Base-by-base conservation (phyloP, 2,797 vertebrate species). In the Decapterus maruadsi region DNA sequence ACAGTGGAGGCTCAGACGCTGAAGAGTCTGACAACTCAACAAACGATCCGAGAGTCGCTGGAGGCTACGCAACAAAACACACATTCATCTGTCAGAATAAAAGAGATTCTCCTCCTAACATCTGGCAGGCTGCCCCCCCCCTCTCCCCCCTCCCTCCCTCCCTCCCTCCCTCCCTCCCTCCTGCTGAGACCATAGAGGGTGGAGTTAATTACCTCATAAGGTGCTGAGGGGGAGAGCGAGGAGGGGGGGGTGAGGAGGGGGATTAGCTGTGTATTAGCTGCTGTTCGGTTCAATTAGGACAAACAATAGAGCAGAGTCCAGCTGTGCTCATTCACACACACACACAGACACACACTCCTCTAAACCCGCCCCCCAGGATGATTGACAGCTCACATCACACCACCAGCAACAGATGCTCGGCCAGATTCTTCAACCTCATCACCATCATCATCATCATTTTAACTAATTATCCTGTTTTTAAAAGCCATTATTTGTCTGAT, bases 151-250 rank as follows among this genome's bases (percentile, higher is more conserved):
- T n/a, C n/a, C n/a, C n/a, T n/a, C n/a, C n/a, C n/a, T n/a, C n/a
- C n/a, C n/a, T n/a, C n/a, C n/a, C n/a, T n/a, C 48, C 58, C 65
- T 53, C 76, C 11, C 26, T 26, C 53, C 58, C 43, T 3, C n/a
- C 77, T 11, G 22, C 77, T 53, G 87, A 72, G 84, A 81, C 70
- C 76, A 68, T 78, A 71, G 86, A 82, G 83, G 87, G 83, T 81
- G 85, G 77, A 86, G 86, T 86, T 90, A 91, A 90, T 87, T 83
- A 78, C 69, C 81, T 87, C 87, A 90, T 86, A 86, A 88, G 88
- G 78, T 76, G 81, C 79, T 79, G 79, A 74, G 82, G 82, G 78
- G 75, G 85, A 78, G 86, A 54, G 64, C 63, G 13, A 40, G 56
- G 65, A 38, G 70, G 68, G 20, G 29, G 43, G 48, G 45, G 29